phyloP scores from a whole-genome alignment of 2,797 vertebrate species.

The Ctenosaura bakeri region DNA sequence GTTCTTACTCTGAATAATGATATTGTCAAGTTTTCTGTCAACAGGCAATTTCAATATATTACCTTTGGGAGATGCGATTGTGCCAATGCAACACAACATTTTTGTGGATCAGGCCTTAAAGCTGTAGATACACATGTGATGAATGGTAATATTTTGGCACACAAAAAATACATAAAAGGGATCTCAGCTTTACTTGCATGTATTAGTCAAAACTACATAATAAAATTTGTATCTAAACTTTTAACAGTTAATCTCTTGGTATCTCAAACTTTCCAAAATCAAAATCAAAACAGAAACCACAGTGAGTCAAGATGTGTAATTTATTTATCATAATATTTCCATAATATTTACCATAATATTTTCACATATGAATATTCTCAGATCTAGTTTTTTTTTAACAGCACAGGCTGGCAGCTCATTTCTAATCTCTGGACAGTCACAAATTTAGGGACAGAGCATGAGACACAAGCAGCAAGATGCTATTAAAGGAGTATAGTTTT shows the following conservation, averaged over 20 bases:
- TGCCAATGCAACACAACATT: not conserved
- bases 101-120: not conserved
- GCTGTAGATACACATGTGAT: not conserved
- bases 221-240: not conserved
- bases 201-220: not conserved
- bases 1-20: not conserved
- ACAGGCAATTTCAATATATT: not conserved
- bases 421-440: not conserved
- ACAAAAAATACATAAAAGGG: not conserved
- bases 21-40: not conserved
- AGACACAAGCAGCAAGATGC: not conserved
- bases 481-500: not conserved
- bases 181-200: not conserved
- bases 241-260: not conserved
- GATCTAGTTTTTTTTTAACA: not conserved
- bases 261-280: not conserved
- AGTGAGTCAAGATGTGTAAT: not conserved
- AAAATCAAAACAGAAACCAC: not conserved
- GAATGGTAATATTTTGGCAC: not conserved
- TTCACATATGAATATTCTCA: not conserved
- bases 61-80: not conserved
- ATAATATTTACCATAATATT: not conserved
- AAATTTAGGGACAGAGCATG: not conserved
- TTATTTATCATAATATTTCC: not conserved
- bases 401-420: not conserved